Base-by-base conservation (phyloP, 2,113 vertebrate genomes). In the Pimephales promelas region DNA sequence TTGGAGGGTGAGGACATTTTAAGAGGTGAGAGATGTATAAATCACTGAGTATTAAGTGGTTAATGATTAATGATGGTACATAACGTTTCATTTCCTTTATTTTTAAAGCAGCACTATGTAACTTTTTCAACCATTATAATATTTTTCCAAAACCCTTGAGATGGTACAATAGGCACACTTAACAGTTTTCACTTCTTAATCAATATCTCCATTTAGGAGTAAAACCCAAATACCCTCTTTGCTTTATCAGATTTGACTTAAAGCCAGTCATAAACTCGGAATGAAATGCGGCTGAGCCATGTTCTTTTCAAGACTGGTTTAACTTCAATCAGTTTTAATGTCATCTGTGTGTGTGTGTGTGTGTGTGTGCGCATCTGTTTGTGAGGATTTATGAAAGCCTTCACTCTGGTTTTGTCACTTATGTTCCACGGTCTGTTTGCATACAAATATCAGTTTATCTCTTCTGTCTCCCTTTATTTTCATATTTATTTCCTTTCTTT, bases 251-350 rank as follows among this genome's bases (percentile, higher is more conserved):
- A 66, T 49, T 31, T 47, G 43, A 80, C 61, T 80, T 47, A 52
- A 5, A 52, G 18, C 45, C 10, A 80, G 43, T n/a, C 18, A 3
- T 66, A 34, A 80, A 47, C 9, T 47, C 40, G 1, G 40, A 79
- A 79, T 64, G 14, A 79, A 79, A 62, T 79, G 77, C 40, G 0
- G 22, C 76, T 62, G 36, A 45, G 40, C 20, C 82, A 49, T 81
- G 80, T 72, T 68, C 82, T 82, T 83, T 72, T 49, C 59, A 66
- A 80, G 78, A 80, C 78, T 62, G 78, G 43, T 80, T 80, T 49
- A 47, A 43, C 81, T 84, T 84, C 14, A 10, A 79, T 74, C 36
- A 18, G 34, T 49, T 73, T 43, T 62, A 82, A 72, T 83, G 56
- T 47, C 5, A 26, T 59, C 56, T 56, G n/a, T 81, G 73, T 18